Evolutionary conservation across 2,888 invertebrate genomes (phyloP).

Genomic region (Eubasilissa splendida): DNA sequence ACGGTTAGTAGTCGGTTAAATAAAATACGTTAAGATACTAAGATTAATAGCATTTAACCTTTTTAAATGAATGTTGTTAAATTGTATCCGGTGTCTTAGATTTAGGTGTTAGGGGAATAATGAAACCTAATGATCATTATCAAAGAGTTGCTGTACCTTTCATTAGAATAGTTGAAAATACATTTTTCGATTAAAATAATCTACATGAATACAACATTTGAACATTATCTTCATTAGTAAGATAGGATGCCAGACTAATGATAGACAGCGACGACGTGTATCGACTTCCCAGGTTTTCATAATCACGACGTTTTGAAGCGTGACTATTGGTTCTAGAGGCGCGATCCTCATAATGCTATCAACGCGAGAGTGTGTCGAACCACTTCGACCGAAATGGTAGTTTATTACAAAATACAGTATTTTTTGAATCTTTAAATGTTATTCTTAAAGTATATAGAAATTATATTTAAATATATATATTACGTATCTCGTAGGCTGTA

Average conservation of each 20-base stretch:
- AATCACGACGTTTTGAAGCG: not conserved
- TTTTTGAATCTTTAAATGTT: constrained; percentile 58
- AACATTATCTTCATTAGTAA: not conserved
- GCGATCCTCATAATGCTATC: too few species aligned
- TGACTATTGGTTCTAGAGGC: not conserved
- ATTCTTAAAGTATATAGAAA: constrained; percentile 37
- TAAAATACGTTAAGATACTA: not conserved
- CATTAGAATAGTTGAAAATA: constrained; percentile 51
- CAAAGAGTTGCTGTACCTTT: constrained; percentile 59
- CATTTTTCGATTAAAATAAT: constrained; percentile 5
- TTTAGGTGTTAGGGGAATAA: constrained; percentile 19
- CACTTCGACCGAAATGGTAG: constrained; percentile 47
- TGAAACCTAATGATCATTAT: constrained; percentile 33
- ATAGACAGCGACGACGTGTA: constrained; percentile 19
- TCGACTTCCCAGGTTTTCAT: constrained; percentile 40
- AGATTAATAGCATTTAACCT: not conserved
- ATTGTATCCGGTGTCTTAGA: constrained; percentile 30
- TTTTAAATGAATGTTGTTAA: constrained; percentile 35
- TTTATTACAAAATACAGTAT: constrained; percentile 56
- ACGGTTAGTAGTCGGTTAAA: not conserved
- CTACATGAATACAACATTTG: not conserved
- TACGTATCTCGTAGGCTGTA: not conserved
- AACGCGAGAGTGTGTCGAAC: constrained; percentile 45
- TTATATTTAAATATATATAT: constrained; percentile 16
- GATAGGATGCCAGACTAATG: too few species aligned